Evolutionary conservation across 1,140 invertebrate genomes (phyloP), one percentile per base, ranked within the genome.

Genomic region (Drosophila navojoa): DNA sequence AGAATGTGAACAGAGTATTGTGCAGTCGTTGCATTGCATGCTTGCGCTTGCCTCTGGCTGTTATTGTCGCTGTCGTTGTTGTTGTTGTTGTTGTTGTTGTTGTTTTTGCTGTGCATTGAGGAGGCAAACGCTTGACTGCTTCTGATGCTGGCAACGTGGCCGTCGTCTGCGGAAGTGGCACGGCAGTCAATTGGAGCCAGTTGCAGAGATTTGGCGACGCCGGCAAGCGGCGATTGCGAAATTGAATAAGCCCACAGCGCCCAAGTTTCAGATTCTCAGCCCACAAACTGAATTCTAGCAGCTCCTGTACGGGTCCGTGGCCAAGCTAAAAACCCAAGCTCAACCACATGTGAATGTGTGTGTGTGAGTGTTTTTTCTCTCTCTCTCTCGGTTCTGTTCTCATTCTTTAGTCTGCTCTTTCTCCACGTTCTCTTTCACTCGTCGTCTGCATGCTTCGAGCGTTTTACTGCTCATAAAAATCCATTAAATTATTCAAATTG

Each of bases 381-480:
- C 15, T 16, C 7, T 15, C 15, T 53, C 15, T 16, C 7, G 9
- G 3, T 0, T 0, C 10, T 38, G 35, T 4, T 38, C 10, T 38
- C 10, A 45, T 10, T 6, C 42, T 9, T 16, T 44, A 16, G n/a
- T 4, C 40, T 42, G 40, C 42, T 44, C 42, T 44, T n/a, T 7
- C 40, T 44, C 15, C 3, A 16, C 15, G 0, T 45, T 45, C 16
- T 45, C 42, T 9, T 15, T 45, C 15, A 9, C 5, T 45, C 35
- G 35, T 7, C 42, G 42, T 45, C 42, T 45, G 16, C 79, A 74
- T 82, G 71, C 81, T 77, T 81, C 59, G 64, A 72, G 74, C 74
- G 78, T 90, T 90, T 90, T 90, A 84, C 87, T 90, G 87, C 87
- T 84, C 87, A 90, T 90, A 90, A 90, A 90, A 90, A 90, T 90